Evolutionary conservation across 2,113 vertebrate species (phyloP).

Genomic region (Tachysurus fulvidraco): DNA sequence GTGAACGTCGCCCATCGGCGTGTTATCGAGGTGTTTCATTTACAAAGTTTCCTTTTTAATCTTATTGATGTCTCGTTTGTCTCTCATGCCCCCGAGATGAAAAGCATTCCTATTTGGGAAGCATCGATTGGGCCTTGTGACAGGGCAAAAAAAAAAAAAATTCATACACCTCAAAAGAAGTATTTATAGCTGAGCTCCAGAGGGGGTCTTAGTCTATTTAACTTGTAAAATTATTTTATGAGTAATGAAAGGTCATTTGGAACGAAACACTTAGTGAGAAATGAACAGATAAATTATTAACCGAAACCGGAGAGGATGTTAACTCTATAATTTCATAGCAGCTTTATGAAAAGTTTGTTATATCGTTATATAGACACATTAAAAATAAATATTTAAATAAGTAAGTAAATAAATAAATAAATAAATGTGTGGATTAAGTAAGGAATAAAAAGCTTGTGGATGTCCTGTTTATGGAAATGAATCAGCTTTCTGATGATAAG

Average conservation of each 20-base stretch:
- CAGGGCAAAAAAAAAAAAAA: conserved; percentile 25
- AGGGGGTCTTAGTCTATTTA: conserved; percentile 44
- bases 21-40: neutral
- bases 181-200: conserved; percentile 49
- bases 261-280: conserved; percentile 33
- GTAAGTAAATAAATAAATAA: too few species aligned
- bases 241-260: conserved; percentile 51
- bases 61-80: conserved; percentile 43
- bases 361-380: neutral
- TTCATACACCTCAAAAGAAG: conserved; percentile 10
- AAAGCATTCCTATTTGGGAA: conserved; percentile 40
- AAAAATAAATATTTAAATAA: neutral
- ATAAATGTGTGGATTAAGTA: neutral
- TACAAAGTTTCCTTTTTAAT: conserved; percentile 26
- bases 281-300: conserved; percentile 43
- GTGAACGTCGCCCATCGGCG: neutral
- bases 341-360: neutral
- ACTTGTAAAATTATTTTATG: conserved; percentile 51
- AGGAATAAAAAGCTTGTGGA: neutral
- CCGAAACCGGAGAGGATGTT: conserved; percentile 22
- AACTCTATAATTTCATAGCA: conserved; percentile 28
- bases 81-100: conserved; percentile 35
- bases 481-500: neutral
- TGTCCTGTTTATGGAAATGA: neutral
- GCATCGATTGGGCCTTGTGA: conserved; percentile 24